These are phyloP conservation scores for Meloe dianella DNA, from an alignment of 2,888 invertebrate genomes.

Conservation along the genomic window DNA sequence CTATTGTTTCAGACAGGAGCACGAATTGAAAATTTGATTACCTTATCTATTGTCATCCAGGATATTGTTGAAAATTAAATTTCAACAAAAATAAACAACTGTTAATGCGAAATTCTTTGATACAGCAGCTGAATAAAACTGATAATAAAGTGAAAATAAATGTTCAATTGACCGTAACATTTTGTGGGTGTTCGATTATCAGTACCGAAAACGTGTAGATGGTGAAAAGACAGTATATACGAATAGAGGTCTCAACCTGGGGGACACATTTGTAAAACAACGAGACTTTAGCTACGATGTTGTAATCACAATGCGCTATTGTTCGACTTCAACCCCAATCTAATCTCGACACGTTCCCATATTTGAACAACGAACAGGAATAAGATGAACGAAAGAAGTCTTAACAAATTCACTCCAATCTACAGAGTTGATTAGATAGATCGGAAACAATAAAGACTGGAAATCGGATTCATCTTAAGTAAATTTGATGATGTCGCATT, in stretches of 20 bases:
- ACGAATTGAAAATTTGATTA: conserved; percentile 31
- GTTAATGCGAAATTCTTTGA: conserved; percentile 13
- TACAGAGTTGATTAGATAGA: neutral
- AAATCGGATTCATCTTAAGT: neutral
- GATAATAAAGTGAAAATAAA: conserved; percentile 23
- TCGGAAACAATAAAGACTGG: neutral
- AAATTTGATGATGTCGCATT: neutral
- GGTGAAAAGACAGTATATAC: neutral
- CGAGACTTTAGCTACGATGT: conserved; percentile 24
- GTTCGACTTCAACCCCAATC: conserved; percentile 23
- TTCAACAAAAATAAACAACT: conserved; percentile 15
- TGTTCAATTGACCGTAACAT: conserved; percentile 48
- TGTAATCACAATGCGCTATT: conserved; percentile 35
- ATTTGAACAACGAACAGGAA: neutral
- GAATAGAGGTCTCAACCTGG: conserved; percentile 40
- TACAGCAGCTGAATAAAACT: neutral
- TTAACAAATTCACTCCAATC: conserved; percentile 4
- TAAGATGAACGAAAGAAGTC: neutral
- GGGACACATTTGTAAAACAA: conserved; percentile 44
- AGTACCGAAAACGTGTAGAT: conserved; percentile 30
- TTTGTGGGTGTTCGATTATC: conserved; percentile 41
- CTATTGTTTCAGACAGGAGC: conserved; percentile 24
- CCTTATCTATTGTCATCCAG: conserved; percentile 8
- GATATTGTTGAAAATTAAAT: conserved; percentile 16
- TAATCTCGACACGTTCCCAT: conserved; percentile 28